Percentiles rank a stretch among this genome's conserved stretches.
phyloP scores from a whole-genome alignment of 2,888 invertebrate species.

The Zaprionus lineosus region DNA sequence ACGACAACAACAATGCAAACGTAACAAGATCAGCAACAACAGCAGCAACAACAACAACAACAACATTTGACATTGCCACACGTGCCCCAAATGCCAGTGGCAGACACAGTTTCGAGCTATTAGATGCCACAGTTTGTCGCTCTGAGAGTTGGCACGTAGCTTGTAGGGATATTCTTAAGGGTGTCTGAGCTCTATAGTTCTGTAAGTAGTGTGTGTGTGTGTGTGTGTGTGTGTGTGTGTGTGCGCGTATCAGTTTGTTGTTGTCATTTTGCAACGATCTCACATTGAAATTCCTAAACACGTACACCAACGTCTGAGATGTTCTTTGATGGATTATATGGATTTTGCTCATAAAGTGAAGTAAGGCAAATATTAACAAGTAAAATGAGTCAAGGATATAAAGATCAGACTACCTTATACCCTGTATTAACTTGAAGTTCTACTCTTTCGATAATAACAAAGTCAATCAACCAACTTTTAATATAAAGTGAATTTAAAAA shows the following conservation, averaged over 20 bases:
- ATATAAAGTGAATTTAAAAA: too few species aligned
- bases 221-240: too few species aligned
- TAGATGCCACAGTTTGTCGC: slow-evolving; percentile 24
- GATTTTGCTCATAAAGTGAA: slow-evolving; percentile 80
- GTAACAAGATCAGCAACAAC: neutral
- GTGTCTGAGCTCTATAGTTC: too few species aligned
- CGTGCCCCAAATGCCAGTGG: slow-evolving; percentile 49
- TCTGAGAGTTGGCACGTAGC: slow-evolving; percentile 40
- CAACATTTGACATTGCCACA: slow-evolving; percentile 42
- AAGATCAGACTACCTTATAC: too few species aligned
- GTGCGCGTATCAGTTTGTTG: neutral
- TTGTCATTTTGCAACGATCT: slow-evolving; percentile 55
- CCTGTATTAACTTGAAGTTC: too few species aligned
- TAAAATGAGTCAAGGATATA: neutral
- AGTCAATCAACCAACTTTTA: too few species aligned
- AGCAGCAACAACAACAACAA: neutral
- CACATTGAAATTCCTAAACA: slow-evolving; percentile 79
- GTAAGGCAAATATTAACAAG: slow-evolving; percentile 55
- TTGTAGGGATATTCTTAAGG: neutral
- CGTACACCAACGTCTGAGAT: slow-evolving; percentile 80
- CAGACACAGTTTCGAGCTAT: slow-evolving; percentile 7
- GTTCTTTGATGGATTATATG: slow-evolving; percentile 79
- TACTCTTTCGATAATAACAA: too few species aligned
- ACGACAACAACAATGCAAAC: slow-evolving; percentile 27
- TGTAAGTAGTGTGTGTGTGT: neutral